A percentile compares a stretch with the other conserved stretches of the same genome.
Conservation (phyloP, 2,888 invertebrate species). For the Chalcis sispes region DNA sequence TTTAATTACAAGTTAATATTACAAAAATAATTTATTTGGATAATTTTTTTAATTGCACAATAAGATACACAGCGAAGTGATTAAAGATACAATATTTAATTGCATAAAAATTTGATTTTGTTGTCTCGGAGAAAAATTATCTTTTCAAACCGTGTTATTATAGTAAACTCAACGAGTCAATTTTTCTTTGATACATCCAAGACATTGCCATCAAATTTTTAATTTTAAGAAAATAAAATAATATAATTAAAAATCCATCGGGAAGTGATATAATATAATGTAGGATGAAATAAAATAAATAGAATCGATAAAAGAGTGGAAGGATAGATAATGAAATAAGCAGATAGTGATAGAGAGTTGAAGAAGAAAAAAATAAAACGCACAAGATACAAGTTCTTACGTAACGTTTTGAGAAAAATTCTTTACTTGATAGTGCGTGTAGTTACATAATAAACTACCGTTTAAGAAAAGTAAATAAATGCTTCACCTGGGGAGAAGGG, state of each 20-base stretch:
- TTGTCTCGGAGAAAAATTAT: too few relatives aligned
- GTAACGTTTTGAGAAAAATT: not conserved
- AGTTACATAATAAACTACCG: constrained; percentile 39
- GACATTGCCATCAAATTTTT: too few relatives aligned
- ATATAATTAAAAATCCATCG: constrained; percentile 31
- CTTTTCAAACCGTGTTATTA: too few relatives aligned
- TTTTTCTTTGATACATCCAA: too few relatives aligned
- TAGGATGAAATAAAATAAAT: constrained; percentile 18
- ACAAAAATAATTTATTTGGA: too few relatives aligned
- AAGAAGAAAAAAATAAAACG: constrained; percentile 28
- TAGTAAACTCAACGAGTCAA: too few relatives aligned
- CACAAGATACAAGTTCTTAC: constrained; percentile 44
- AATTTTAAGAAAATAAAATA: too few relatives aligned
- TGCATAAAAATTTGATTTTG: too few relatives aligned
- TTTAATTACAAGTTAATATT: too few relatives aligned
- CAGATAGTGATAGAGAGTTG: constrained; percentile 3
- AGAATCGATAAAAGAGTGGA: constrained; percentile 3
- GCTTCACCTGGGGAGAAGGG: constrained; percentile 54
- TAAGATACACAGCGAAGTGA: too few relatives aligned
- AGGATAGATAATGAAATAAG: constrained; percentile 7
- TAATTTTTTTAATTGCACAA: too few relatives aligned
- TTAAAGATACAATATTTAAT: too few relatives aligned
- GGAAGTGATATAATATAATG: constrained; percentile 1
- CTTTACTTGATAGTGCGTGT: constrained; percentile 27
- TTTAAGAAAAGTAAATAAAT: constrained; percentile 41